Evolutionary conservation across 2,113 vertebrate genomes (phyloP), one percentile per base, ranked within the genome.

Genomic region (Cryptotis parvus): DNA sequence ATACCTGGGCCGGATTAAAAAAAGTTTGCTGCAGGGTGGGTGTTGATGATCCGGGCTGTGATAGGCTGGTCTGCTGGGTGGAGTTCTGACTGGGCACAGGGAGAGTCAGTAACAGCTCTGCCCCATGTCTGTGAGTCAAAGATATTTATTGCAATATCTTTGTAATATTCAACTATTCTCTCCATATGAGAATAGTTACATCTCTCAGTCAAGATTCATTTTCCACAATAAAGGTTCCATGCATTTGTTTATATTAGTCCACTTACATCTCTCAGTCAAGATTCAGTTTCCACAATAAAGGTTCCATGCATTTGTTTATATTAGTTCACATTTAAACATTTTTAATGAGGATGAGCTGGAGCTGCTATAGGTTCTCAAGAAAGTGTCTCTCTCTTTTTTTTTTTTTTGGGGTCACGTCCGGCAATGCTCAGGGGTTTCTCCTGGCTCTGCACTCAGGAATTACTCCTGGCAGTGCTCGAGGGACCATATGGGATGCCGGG

Each of bases 81-180:
- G n/a, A n/a, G n/a, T n/a, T n/a, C n/a, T n/a, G n/a, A n/a, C n/a
- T n/a, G n/a, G n/a, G n/a, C n/a, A n/a, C n/a, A n/a, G n/a, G n/a
- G n/a, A n/a, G n/a, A n/a, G n/a, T n/a, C n/a, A n/a, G n/a, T n/a
- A n/a, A n/a, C n/a, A n/a, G n/a, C n/a, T n/a, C n/a, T n/a, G n/a
- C n/a, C n/a, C n/a, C n/a, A n/a, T n/a, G n/a, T n/a, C n/a, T n/a
- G n/a, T n/a, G n/a, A n/a, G n/a, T n/a, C n/a, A n/a, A n/a, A n/a
- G n/a, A n/a, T n/a, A n/a, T n/a, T n/a, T n/a, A 86, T 72, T 45
- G 16, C 26, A 81, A 2, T 33, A 31, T 66, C 72, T 92, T 75
- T 41, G 41, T 52, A 52, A 79, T 55, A 89, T 74, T 92, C n/a
- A 89, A 88, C 66, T 49, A 84, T 66, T 82, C 41, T 72, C 22